Evolutionary conservation across 2,797 vertebrate genomes (phyloP).

Genomic region (Pelobates cultripes): DNA sequence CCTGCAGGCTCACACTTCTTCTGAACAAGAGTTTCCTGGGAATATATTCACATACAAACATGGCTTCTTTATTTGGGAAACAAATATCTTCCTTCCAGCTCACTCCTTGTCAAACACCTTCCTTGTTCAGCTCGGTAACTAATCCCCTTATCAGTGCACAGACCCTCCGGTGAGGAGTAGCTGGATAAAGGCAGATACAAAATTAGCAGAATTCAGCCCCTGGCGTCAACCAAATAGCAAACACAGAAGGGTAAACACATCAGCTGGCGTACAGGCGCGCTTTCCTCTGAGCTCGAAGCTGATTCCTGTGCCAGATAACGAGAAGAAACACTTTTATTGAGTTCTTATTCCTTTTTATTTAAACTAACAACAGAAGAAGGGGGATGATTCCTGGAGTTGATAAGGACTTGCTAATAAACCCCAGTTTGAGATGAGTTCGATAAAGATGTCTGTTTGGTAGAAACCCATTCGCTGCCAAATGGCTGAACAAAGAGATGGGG

Average conservation of each 20-base stretch:
- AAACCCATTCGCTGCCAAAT: constrained; percentile 16
- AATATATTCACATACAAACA: constrained; percentile 58
- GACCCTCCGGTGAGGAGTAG: constrained; percentile 71
- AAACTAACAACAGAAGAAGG: constrained; percentile 52
- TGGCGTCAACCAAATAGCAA: constrained; percentile 69
- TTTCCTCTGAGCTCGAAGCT: constrained; percentile 33
- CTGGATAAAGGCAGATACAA: constrained; percentile 76
- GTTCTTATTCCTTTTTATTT: constrained; percentile 34
- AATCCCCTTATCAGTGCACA: constrained; percentile 81
- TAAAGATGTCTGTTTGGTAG: neutral
- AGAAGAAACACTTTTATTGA: constrained; percentile 44
- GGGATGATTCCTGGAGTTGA: constrained; percentile 59
- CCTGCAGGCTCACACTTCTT: constrained; percentile 40
- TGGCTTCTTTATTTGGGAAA: constrained; percentile 73
- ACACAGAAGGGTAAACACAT: constrained; percentile 61
- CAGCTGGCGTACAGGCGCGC: constrained; percentile 34
- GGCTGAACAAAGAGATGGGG: constrained; percentile 21
- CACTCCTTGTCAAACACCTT: constrained; percentile 70
- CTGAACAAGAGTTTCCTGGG: constrained; percentile 47
- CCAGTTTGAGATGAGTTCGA: neutral
- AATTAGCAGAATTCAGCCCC: constrained; percentile 76
- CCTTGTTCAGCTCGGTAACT: constrained; percentile 77
- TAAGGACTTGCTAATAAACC: constrained; percentile 54
- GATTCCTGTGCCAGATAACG: constrained; percentile 45
- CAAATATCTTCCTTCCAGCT: constrained; percentile 76